Conservation (phyloP, 2,797 vertebrate species). For the Crossoptilon crossoptilon region DNA sequence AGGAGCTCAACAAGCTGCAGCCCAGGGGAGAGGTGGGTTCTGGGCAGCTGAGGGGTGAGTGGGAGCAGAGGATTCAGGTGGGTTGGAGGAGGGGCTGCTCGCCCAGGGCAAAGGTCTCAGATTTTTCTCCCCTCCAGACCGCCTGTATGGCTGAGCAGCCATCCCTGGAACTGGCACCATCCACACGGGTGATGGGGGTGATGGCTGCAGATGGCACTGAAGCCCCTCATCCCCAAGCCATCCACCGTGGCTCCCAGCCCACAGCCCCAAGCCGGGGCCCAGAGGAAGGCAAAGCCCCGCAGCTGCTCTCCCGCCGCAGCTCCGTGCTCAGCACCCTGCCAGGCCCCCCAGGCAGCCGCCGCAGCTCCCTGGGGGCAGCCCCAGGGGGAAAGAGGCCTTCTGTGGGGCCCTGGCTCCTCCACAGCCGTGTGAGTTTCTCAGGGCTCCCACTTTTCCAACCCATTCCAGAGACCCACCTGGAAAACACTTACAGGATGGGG, state of each 20-base stretch:
- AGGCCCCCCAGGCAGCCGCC: slow-evolving; percentile 53
- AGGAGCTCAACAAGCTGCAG: neutral
- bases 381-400: slow-evolving; percentile 71
- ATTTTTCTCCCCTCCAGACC: neutral
- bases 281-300: neutral
- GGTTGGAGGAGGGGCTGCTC: neutral
- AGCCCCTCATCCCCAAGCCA: rapidly evolving
- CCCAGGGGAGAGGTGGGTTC: neutral
- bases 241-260: neutral
- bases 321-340: slow-evolving; percentile 65
- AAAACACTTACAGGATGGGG: slow-evolving; percentile 75
- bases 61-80: neutral
- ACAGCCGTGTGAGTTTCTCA: slow-evolving; percentile 77
- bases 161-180: neutral
- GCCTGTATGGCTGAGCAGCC: neutral
- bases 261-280: slow-evolving; percentile 21
- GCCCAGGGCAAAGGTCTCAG: rapidly evolving
- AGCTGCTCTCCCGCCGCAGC: slow-evolving; percentile 65
- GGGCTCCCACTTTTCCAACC: slow-evolving; percentile 76
- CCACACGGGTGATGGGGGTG: neutral
- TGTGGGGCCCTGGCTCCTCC: slow-evolving; percentile 72
- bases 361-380: slow-evolving; percentile 67
- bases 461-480: slow-evolving; percentile 23
- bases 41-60: neutral
- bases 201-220: neutral